Evolutionary conservation across 1,140 invertebrate species (phyloP).

Genomic region (Propsilocerus akamusi): DNA sequence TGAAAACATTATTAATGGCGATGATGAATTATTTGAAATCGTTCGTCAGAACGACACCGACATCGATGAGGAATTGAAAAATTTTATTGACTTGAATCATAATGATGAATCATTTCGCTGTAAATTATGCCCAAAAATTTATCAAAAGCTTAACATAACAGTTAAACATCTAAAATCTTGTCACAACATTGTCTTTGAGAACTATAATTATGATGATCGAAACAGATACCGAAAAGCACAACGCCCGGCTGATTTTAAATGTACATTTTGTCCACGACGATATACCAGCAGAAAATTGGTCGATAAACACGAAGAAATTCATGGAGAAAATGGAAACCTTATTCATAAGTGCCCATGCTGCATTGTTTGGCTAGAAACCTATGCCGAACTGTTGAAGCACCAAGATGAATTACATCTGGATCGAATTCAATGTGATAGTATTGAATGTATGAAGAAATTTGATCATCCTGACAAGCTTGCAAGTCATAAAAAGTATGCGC

Average conservation of each 20-base stretch:
- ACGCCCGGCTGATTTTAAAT: neutral
- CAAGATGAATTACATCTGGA: slow-evolving; percentile 20
- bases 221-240: neutral
- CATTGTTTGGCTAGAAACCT: slow-evolving; percentile 19
- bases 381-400: slow-evolving; percentile 20
- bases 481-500: slow-evolving; percentile 10
- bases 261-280: neutral
- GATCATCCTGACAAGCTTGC: slow-evolving; percentile 21
- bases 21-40: slow-evolving; percentile 16
- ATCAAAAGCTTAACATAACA: neutral
- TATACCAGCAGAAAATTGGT: slow-evolving; percentile 9
- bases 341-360: slow-evolving; percentile 24
- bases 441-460: slow-evolving; percentile 23
- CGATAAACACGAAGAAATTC: slow-evolving; percentile 9
- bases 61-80: slow-evolving; percentile 6
- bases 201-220: neutral
- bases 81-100: slow-evolving; percentile 13
- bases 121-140: neutral
- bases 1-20: slow-evolving; percentile 15
- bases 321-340: slow-evolving; percentile 14
- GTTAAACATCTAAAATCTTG: neutral
- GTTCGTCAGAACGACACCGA: slow-evolving; percentile 9
- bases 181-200: neutral
- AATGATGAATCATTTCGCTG: neutral
- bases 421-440: slow-evolving; percentile 19